A percentile compares a stretch with the other conserved stretches of the same genome.
Conservation (phyloP, 2,797 vertebrate genomes). For the Urosaurus nigricauda region DNA sequence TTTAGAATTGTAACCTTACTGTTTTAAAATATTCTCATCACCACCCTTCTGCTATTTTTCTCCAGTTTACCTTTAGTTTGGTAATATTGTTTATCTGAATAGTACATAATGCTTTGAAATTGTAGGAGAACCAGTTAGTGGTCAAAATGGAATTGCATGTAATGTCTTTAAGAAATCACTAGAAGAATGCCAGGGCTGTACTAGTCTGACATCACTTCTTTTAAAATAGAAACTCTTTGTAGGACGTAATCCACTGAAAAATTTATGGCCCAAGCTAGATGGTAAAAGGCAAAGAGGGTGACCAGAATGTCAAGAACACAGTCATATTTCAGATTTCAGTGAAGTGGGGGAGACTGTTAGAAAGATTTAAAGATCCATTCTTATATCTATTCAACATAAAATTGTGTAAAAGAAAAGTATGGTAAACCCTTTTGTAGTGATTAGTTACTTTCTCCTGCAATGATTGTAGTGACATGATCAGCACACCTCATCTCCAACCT, state of each 20-base stretch:
- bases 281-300: not conserved
- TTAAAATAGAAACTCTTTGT: not conserved
- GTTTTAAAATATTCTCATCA: no score
- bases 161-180: not conserved
- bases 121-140: not conserved
- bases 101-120: not conserved
- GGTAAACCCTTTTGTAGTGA: not conserved
- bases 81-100: not conserved
- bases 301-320: not conserved
- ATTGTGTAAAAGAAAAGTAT: not conserved
- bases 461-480: not conserved
- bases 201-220: not conserved
- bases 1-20: no score
- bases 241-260: not conserved
- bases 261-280: not conserved
- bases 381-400: not conserved
- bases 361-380: not conserved
- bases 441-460: not conserved
- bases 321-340: not conserved
- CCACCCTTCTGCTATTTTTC: not conserved
- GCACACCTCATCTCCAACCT: not conserved
- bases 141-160: not conserved
- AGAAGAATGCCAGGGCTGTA: not conserved
- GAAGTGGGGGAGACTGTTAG: not conserved
- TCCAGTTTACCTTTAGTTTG: not conserved